These are phyloP conservation scores for Panopea generosa DNA, from an alignment of 2,888 invertebrate genomes.

Conservation along the genomic window DNA sequence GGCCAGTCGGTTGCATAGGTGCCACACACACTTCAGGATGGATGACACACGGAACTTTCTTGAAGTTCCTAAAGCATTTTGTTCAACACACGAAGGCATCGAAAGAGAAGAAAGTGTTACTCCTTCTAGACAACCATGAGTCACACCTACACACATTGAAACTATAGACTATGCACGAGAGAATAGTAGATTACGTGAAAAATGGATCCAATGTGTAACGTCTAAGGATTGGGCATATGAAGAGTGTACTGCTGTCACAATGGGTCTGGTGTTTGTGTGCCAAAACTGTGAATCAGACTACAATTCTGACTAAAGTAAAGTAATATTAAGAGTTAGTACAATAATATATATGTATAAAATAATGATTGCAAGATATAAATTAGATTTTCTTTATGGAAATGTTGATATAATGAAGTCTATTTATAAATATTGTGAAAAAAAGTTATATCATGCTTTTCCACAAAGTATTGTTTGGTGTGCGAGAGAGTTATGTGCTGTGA, in stretches of 20 bases:
- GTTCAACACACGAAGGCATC: constrained; percentile 20
- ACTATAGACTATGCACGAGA: constrained; percentile 29
- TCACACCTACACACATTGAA: constrained; percentile 42
- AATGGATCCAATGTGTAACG: constrained; percentile 2
- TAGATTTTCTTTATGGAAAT: too few species aligned
- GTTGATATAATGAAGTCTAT: too few species aligned
- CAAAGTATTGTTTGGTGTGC: too few species aligned
- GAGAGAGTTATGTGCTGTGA: too few species aligned
- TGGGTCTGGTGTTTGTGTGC: neutral
- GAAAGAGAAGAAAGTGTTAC: constrained; percentile 28
- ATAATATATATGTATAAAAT: too few species aligned
- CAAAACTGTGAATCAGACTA: constrained; percentile 8
- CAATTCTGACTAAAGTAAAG: too few species aligned
- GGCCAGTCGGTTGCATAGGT: constrained; percentile 13
- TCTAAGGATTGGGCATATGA: constrained; percentile 4
- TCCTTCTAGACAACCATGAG: constrained; percentile 45
- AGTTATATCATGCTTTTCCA: too few species aligned
- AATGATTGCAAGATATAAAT: too few species aligned
- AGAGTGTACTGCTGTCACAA: constrained; percentile 1
- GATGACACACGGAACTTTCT: constrained; percentile 30
- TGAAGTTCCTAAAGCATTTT: constrained; percentile 37
- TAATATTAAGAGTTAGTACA: too few species aligned
- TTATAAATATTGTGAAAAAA: too few species aligned
- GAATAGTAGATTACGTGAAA: too few species aligned
- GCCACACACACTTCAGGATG: constrained; percentile 18